These are phyloP conservation scores for Trinorchestia longiramus DNA, from an alignment of 1,140 invertebrate species.

Conservation along the genomic window DNA sequence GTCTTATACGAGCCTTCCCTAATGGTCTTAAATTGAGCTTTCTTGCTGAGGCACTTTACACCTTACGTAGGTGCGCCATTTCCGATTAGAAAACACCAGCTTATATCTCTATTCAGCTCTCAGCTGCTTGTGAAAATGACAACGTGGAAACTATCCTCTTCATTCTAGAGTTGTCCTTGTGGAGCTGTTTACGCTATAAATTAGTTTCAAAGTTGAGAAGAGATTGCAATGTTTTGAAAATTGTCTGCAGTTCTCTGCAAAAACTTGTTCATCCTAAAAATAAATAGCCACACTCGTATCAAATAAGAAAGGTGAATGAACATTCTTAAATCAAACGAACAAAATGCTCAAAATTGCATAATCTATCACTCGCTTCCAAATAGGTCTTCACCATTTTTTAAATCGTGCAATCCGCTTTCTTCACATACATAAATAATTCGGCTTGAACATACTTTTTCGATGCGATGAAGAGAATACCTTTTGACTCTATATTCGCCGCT, in stretches of 20 bases:
- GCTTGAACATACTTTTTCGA: neutral
- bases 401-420: neutral
- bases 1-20: constrained; percentile 42
- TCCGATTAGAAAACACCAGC: constrained; percentile 44
- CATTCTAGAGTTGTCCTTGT: neutral
- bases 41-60: constrained; percentile 52
- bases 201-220: neutral
- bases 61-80: constrained; percentile 45
- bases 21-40: constrained; percentile 51
- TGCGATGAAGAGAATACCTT: neutral
- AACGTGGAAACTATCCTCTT: neutral
- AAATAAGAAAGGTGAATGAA: neutral
- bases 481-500: neutral
- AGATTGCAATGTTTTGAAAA: neutral
- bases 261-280: neutral
- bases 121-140: neutral
- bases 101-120: constrained; percentile 28
- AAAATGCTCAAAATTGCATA: neutral
- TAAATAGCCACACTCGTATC: neutral
- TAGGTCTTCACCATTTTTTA: neutral
- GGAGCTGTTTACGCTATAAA: neutral
- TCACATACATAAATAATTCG: neutral
- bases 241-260: neutral
- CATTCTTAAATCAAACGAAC: neutral
- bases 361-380: neutral